These are phyloP conservation scores for Cephus sareptanus DNA, from an alignment of 2,888 invertebrate species.

Conservation along the genomic window DNA sequence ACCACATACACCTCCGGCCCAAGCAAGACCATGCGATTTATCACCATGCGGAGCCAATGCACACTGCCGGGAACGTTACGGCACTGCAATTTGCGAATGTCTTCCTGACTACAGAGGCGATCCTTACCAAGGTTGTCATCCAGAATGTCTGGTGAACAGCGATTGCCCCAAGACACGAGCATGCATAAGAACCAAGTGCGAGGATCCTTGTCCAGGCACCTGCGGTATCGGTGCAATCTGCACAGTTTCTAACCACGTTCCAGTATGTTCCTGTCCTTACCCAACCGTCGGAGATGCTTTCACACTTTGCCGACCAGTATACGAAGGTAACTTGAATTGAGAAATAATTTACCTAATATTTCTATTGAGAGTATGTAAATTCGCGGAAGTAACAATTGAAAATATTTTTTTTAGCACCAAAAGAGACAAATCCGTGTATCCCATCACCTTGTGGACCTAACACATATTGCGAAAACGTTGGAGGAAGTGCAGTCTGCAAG, in stretches of 20 bases:
- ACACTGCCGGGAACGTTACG: conserved; percentile 75
- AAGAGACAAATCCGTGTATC: conserved; percentile 62
- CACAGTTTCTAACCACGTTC: conserved; percentile 79
- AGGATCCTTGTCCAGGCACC: conserved; percentile 79
- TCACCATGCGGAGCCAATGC: conserved; percentile 77
- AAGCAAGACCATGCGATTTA: conserved; percentile 69
- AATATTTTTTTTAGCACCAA: conserved; percentile 38
- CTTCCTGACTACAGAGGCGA: conserved; percentile 76
- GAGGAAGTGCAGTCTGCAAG: conserved; percentile 63
- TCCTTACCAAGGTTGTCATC: conserved; percentile 70
- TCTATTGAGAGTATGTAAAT: conserved; percentile 15
- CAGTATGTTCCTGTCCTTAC: conserved; percentile 77
- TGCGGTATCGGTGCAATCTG: conserved; percentile 80
- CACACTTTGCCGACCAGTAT: conserved; percentile 68
- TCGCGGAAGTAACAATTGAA: conserved; percentile 11
- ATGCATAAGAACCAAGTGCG: conserved; percentile 76
- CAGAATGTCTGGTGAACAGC: conserved; percentile 81
- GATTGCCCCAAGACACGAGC: conserved; percentile 76
- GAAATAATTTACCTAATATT: conserved; percentile 32
- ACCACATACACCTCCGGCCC: conserved; percentile 30
- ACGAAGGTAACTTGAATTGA: conserved; percentile 40
- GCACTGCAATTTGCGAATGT: conserved; percentile 78
- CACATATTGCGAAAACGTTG: conserved; percentile 65
- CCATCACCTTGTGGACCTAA: conserved; percentile 69
- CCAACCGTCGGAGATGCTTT: conserved; percentile 84